These are phyloP conservation scores for Dipodomys ordii DNA, from an alignment of 2,113 vertebrate species.

Conservation along the genomic window DNA sequence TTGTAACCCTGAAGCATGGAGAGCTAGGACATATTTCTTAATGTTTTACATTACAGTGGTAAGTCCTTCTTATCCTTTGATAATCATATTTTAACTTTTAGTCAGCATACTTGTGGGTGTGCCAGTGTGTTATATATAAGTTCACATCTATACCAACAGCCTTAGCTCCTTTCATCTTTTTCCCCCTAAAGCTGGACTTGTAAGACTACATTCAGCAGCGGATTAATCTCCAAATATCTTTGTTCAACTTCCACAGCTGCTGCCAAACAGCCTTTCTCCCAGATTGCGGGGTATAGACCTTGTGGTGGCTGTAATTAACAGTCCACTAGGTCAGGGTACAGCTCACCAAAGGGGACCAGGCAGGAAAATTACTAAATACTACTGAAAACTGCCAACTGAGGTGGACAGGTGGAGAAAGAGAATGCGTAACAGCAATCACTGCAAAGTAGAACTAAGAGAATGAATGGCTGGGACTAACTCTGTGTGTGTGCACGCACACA, in stretches of 20 bases:
- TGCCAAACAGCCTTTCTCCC: slow-evolving; percentile 87
- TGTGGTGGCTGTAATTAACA: slow-evolving; percentile 81
- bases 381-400: slow-evolving; percentile 43
- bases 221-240: slow-evolving; percentile 93
- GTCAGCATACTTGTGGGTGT: slow-evolving; percentile 46
- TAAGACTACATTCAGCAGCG: slow-evolving; percentile 90
- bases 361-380: slow-evolving; percentile 26
- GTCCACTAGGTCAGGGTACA: slow-evolving; percentile 45
- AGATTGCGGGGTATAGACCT: slow-evolving; percentile 73
- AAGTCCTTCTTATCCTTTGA: slow-evolving; percentile 78
- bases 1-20: slow-evolving; percentile 23
- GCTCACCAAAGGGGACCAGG: slow-evolving; percentile 9
- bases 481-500: neutral
- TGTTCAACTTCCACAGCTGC: slow-evolving; percentile 90
- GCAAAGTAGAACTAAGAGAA: slow-evolving; percentile 30
- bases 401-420: neutral
- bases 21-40: slow-evolving; percentile 64
- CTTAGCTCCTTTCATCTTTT: slow-evolving; percentile 87
- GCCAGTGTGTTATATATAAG: slow-evolving; percentile 54
- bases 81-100: slow-evolving; percentile 80
- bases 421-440: neutral
- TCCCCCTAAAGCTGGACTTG: slow-evolving; percentile 88
- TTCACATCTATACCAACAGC: slow-evolving; percentile 63
- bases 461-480: neutral
- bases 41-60: slow-evolving; percentile 62